Conservation (phyloP, 2,797 vertebrate species). For the Alcedo atthis region DNA sequence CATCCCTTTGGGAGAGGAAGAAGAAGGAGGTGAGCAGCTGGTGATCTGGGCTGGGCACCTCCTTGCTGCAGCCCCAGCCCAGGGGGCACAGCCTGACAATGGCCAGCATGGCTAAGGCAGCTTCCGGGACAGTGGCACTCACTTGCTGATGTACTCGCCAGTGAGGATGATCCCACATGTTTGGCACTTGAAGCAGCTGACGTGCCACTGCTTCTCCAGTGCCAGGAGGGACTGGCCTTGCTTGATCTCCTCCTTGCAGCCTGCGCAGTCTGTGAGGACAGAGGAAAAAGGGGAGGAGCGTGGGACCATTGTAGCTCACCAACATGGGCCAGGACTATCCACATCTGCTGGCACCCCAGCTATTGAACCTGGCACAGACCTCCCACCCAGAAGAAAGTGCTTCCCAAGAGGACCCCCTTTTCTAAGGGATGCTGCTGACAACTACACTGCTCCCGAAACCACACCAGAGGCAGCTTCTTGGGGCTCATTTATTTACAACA, state of each 20-base stretch:
- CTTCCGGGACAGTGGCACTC: slow-evolving; percentile 32
- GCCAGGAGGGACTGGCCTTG: slow-evolving; percentile 97
- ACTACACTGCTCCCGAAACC: background rate
- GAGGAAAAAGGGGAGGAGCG: background rate
- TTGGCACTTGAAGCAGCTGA: slow-evolving; percentile 98
- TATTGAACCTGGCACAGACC: fast-evolving
- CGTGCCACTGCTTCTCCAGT: slow-evolving; percentile 97
- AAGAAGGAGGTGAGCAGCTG: fast-evolving
- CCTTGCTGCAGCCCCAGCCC: fast-evolving
- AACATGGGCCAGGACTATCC: background rate
- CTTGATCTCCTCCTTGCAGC: slow-evolving; percentile 96
- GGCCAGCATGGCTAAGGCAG: background rate
- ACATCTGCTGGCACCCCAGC: background rate
- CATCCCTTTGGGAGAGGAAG: slow-evolving; percentile 84
- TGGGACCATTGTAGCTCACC: background rate
- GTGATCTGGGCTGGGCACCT: background rate
- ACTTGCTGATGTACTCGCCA: slow-evolving; percentile 99
- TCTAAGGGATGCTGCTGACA: background rate
- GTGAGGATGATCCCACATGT: slow-evolving; percentile 94
- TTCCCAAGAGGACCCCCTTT: background rate
- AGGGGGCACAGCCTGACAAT: fast-evolving
- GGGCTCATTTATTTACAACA: background rate
- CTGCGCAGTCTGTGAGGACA: slow-evolving; percentile 88
- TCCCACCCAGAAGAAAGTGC: background rate
- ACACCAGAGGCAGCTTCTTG: background rate